phyloP scores from a whole-genome alignment of 2,888 invertebrate species.

The Dryococelus australis region DNA sequence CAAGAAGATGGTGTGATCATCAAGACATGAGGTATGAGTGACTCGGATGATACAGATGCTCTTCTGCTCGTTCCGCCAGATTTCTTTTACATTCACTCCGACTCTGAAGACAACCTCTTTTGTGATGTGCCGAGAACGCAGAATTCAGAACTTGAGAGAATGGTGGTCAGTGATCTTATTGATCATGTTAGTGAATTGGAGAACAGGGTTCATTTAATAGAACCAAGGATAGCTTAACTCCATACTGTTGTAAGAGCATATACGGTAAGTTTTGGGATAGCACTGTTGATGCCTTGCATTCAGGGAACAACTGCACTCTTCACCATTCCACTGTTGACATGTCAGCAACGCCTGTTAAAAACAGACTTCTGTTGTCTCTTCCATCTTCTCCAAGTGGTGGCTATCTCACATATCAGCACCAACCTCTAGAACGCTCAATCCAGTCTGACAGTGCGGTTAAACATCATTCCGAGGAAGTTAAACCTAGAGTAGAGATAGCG shows the following conservation, averaged over 20 bases:
- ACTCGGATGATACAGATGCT: constrained; percentile 84
- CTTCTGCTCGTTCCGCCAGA: constrained; percentile 81
- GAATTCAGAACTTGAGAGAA: constrained; percentile 36
- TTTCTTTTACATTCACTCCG: constrained; percentile 67
- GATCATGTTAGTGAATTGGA: constrained; percentile 68
- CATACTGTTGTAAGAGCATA: constrained; percentile 35
- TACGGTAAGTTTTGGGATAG: not conserved
- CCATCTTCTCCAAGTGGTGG: constrained; percentile 53
- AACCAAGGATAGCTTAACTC: constrained; percentile 56
- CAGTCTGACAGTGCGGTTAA: not conserved
- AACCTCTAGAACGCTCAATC: not conserved
- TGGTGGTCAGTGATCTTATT: constrained; percentile 69
- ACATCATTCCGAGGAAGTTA: not conserved
- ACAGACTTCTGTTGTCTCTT: constrained; percentile 52
- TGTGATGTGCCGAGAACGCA: constrained; percentile 42
- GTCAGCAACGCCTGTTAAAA: constrained; percentile 53
- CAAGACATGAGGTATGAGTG: constrained; percentile 64
- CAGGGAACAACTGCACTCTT: not conserved
- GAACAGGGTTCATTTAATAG: constrained; percentile 61
- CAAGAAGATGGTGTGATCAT: not conserved
- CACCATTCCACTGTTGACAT: constrained; percentile 34
- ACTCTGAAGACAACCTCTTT: constrained; percentile 53
- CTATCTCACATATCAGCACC: not conserved
- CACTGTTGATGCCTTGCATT: not conserved
- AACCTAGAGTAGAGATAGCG: not conserved